Base-by-base conservation (phyloP, 2,888 invertebrate genomes). In the Apocheima hispidaria region DNA sequence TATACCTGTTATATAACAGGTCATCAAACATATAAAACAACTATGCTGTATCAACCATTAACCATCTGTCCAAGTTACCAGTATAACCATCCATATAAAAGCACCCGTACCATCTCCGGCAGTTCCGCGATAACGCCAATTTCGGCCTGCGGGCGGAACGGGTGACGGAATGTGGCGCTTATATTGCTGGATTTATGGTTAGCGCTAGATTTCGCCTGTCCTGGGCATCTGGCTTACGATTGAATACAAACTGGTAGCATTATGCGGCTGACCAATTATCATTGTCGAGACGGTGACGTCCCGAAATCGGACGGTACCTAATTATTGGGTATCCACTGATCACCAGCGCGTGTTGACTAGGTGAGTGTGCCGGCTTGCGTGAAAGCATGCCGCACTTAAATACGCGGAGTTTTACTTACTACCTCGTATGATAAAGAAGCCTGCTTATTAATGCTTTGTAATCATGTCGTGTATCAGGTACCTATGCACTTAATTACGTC, bases 91-190 rank as follows among this genome's bases (percentile, higher is more conserved):
- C 16, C 16, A 44, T 44, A 43, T 43, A 43, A 44, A 28, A 44
- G 16, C 28, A 21, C 26, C 44, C 16, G 44, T 44, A 16, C 10
- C 14, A 16, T 7, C 14, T 2, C 20, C 41, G 41, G n/a, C n/a
- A 23, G 21, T n/a, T n/a, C 41, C 41, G 23, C 41, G 41, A 41
- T 41, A 41, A 12, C 21, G 41, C 41, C 41, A 41, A 21, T 41
- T 21, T 41, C 41, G 21, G 41, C n/a, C 10, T 38, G 38, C 38
- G 18, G 14, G 6, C 0, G 23, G n/a, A 41, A 20, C 12, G 41
- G 6, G 38, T 10, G 38, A 20, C 21, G 41, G 41, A 23, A 41
- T 23, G 41, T 41, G 21, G 6, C 12, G n/a, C 41, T 41, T 41
- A 7, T 23, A n/a, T 41, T 23, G 40, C 40, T 21, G 41, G 41